Evolutionary conservation across 2,797 vertebrate genomes (phyloP), one percentile per base, ranked within the genome.

Genomic region (Otus scops): DNA sequence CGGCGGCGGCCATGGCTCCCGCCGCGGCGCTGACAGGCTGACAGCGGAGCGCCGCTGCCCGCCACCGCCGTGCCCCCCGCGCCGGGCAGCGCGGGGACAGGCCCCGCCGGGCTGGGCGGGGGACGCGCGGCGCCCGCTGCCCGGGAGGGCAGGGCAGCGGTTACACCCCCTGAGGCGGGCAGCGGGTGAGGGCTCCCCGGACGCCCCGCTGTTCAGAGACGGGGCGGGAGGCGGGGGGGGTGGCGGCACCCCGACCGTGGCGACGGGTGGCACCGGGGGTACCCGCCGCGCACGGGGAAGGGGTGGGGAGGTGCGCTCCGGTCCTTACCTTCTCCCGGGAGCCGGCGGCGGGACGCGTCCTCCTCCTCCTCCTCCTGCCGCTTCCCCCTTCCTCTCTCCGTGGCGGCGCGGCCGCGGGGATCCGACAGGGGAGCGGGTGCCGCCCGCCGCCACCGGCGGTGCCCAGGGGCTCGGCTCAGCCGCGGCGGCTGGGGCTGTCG

Each of bases 291-390:
- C 56, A 18, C 9, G 15, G 39, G 23, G 64, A 20, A 30, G 28
- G 18, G 43, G 27, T 14, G 74, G 26, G 38, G 85, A 89, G 79
- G 20, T 48, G 71, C 53, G n/a, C 32, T 67, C 65, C 36, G 3
- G 8, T 59, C 64, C 87, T 94, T 92, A 94, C 96, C 96, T 89
- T 93, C 68, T 69, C 85, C 51, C 26, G 51, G 86, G 57, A 89
- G 93, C 59, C 64, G 34, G 73, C 67, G 53, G 61, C 64, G 56
- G 77, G 81, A 86, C 88, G 36, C 73, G 81, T 91, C 84, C 69
- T 84, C 23, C 34, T 34, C 34, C 34, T 34, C 34, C 76, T 75
- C 20, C 84, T 43, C 26, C 50, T 50, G 20, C 59, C 28, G 47
- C 67, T 75, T 68, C n/a, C 27, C 23, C 11, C 50, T 13, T 75